Conservation (phyloP, 2,888 invertebrate genomes). For the Parnassius orleans region DNA sequence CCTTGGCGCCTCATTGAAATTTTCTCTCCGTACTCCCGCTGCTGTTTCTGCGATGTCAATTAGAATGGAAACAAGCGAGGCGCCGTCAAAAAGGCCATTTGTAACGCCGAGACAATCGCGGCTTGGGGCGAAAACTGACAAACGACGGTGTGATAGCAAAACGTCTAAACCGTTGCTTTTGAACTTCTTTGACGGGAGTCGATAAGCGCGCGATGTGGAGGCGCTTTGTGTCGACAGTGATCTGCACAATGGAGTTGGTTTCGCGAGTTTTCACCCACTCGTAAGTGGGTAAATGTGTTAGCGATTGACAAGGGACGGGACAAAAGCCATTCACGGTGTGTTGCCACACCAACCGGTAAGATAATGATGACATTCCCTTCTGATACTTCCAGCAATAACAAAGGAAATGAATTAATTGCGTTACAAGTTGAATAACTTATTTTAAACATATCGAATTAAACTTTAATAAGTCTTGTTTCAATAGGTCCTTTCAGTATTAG, state of each 20-base stretch:
- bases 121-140: constrained; percentile 70
- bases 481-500: too few relatives aligned
- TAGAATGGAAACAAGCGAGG: constrained; percentile 56
- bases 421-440: neutral
- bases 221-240: constrained; percentile 46
- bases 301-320: constrained; percentile 64
- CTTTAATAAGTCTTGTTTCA: too few relatives aligned
- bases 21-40: constrained; percentile 29
- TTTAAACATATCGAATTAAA: too few relatives aligned
- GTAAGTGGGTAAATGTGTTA: constrained; percentile 79
- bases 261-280: constrained; percentile 75
- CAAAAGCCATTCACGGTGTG: constrained; percentile 51
- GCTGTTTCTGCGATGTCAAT: constrained; percentile 54
- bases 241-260: constrained; percentile 66
- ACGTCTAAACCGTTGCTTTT: constrained; percentile 72
- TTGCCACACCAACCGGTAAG: constrained; percentile 57
- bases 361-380: constrained; percentile 64
- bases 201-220: constrained; percentile 63
- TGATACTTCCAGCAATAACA: constrained; percentile 36
- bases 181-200: constrained; percentile 74
- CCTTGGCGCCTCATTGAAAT: constrained; percentile 33
- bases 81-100: constrained; percentile 70
- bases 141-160: constrained; percentile 64
- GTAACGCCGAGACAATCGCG: constrained; percentile 63
- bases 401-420: constrained; percentile 1